Base-by-base conservation (phyloP, 2,888 invertebrate genomes). In the Hofmannophila pseudospretella region DNA sequence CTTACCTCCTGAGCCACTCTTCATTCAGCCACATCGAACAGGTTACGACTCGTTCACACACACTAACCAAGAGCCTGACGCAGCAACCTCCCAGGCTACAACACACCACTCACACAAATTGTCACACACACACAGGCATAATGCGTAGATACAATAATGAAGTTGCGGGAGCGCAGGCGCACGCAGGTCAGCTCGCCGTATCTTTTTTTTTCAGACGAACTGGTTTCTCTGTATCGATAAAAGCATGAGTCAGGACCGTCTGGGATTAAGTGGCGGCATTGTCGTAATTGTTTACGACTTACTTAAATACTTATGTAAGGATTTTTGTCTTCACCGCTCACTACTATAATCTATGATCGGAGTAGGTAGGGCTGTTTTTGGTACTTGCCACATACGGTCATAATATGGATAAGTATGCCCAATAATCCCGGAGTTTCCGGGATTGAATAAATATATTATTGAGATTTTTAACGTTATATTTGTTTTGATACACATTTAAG, bases 1-100 rank as follows among this genome's bases (percentile, higher is more conserved):
- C 76, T 74, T 76, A 75, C 80, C 78, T 79, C 78, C 71, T 77
- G 72, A 63, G 70, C 78, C 71, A 75, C 76, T 82, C 81, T 82
- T 81, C 81, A 85, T 84, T 84, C 78, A 85, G 63, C 68, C 66
- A 68, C 66, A 64, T 58, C 58, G 74, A 81, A 82, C 85, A 80
- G 78, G 84, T 84, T 80, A 68, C 67, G 62, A 73, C 75, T 75
- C 58, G 77, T 64, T 49, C 52, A 68, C 73, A 41, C 75, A 76
- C 75, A 76, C 72, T 54, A 33, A 47, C 48, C 44, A 40, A 57
- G 7, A 3, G 19, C 11, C 11, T 16, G 11, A 26, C 26, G 26
- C 26, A 30, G 23, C 34, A 34, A 7, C 12, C 34, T 26, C 10
- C 22, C 11, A 13, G 5, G 25, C 25, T 14, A 34, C 10, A 10